Evolutionary conservation across 2,888 invertebrate genomes (phyloP).

Genomic region (Cheilosia variabilis): DNA sequence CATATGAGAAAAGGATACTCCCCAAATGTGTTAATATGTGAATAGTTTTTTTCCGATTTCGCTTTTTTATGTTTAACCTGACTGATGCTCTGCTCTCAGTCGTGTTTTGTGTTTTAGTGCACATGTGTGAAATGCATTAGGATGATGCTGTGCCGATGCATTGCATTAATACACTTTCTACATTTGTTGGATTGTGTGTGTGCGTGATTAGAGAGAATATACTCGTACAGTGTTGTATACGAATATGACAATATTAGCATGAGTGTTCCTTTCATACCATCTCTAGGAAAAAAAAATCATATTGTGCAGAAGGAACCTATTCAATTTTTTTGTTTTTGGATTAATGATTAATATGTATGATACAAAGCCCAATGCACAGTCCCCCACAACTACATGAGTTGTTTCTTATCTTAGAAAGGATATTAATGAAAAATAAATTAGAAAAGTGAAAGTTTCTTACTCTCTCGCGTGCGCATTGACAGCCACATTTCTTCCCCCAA

Average conservation of each 20-base stretch:
- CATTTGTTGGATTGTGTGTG: slow-evolving; percentile 49
- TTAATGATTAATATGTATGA: slow-evolving; percentile 19
- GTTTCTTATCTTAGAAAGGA: slow-evolving; percentile 44
- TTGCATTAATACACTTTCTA: slow-evolving; percentile 16
- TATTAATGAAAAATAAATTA: slow-evolving; percentile 65
- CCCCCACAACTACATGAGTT: slow-evolving; percentile 22
- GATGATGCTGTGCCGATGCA: slow-evolving; percentile 8
- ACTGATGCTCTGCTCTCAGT: slow-evolving; percentile 28
- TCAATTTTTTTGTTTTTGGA: slow-evolving; percentile 34
- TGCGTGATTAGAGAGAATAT: slow-evolving; percentile 57
- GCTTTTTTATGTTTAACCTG: slow-evolving; percentile 3
- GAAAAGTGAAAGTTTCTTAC: slow-evolving; percentile 72
- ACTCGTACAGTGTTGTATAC: background rate
- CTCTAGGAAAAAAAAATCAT: slow-evolving; percentile 16
- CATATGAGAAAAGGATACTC: slow-evolving; percentile 71
- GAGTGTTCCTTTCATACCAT: background rate
- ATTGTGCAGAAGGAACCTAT: slow-evolving; percentile 1
- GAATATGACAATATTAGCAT: slow-evolving; percentile 1
- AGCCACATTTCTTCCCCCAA: slow-evolving; percentile 7
- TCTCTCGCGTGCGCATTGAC: slow-evolving; percentile 71
- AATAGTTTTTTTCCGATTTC: slow-evolving; percentile 55
- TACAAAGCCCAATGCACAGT: slow-evolving; percentile 27
- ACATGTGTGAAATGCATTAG: slow-evolving; percentile 68
- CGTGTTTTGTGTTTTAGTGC: slow-evolving; percentile 47
- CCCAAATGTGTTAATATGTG: slow-evolving; percentile 73